Percentiles rank a stretch among this genome's conserved stretches.
These are phyloP conservation scores for Rhopalosiphum maidis DNA, from an alignment of 1,140 invertebrate genomes.

Conservation along the genomic window DNA sequence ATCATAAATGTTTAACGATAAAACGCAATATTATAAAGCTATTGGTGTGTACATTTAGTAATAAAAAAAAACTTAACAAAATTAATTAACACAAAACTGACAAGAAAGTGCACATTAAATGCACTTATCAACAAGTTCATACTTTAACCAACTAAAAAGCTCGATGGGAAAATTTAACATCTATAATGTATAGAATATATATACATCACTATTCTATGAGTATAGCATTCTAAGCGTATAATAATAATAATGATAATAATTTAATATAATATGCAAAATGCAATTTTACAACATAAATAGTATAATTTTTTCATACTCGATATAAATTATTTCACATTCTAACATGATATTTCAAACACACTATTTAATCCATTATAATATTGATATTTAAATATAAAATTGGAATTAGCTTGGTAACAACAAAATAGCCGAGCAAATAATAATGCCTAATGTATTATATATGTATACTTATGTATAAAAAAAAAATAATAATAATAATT, in stretches of 20 bases:
- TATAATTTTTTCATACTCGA: neutral
- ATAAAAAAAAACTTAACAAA: slow-evolving; percentile 25
- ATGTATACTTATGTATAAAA: neutral
- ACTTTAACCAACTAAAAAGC: slow-evolving; percentile 9
- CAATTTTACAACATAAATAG: slow-evolving; percentile 3
- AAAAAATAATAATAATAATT: neutral
- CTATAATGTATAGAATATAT: neutral
- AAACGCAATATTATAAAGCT: neutral
- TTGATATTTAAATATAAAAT: neutral
- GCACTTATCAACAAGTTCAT: neutral
- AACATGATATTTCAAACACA: neutral
- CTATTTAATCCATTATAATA: neutral
- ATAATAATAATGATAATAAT: slow-evolving; percentile 16
- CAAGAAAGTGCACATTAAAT: neutral
- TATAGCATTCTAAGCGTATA: neutral
- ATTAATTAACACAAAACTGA: neutral
- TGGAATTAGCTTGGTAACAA: slow-evolving; percentile 16
- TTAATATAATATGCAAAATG: slow-evolving; percentile 1
- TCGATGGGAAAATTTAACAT: neutral
- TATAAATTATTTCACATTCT: neutral
- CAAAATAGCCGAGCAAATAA: neutral
- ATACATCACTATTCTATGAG: neutral
- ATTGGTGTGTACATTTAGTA: neutral
- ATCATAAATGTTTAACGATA: neutral
- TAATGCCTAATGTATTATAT: neutral